Percentiles rank a stretch among this genome's conserved stretches.
phyloP scores from a whole-genome alignment of 2,797 vertebrate genomes.

The Rhabdophis nuchalis region DNA sequence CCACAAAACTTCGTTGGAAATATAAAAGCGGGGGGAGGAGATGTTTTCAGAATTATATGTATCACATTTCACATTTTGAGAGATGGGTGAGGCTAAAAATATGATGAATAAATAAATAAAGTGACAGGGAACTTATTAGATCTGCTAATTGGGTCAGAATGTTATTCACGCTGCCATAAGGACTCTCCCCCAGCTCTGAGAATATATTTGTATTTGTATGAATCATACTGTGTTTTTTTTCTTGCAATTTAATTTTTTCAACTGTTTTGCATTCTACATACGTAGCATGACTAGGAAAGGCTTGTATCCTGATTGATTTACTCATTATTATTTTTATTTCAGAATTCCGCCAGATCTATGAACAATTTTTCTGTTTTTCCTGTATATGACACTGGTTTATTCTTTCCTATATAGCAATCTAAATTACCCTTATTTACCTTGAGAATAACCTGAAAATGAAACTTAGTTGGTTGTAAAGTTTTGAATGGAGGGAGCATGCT shows the following conservation, averaged over 20 bases:
- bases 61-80: neutral
- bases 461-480: neutral
- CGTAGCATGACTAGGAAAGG: neutral
- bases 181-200: neutral
- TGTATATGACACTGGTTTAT: neutral
- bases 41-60: neutral
- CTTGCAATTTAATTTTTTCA: conserved; percentile 29
- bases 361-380: neutral
- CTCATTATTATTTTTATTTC: neutral
- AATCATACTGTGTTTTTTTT: neutral
- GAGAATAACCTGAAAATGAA: conserved; percentile 1
- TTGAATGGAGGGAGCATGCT: neutral
- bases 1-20: neutral
- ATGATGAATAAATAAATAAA: neutral
- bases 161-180: neutral
- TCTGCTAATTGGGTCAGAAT: neutral
- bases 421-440: neutral
- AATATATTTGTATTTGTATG: neutral
- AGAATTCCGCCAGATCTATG: neutral
- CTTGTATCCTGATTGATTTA: neutral
- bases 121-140: neutral
- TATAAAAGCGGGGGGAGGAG: neutral
- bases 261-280: neutral
- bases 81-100: neutral
- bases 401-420: neutral